Conservation (phyloP, 2,888 invertebrate genomes). For the Acanthopleura granulata region DNA sequence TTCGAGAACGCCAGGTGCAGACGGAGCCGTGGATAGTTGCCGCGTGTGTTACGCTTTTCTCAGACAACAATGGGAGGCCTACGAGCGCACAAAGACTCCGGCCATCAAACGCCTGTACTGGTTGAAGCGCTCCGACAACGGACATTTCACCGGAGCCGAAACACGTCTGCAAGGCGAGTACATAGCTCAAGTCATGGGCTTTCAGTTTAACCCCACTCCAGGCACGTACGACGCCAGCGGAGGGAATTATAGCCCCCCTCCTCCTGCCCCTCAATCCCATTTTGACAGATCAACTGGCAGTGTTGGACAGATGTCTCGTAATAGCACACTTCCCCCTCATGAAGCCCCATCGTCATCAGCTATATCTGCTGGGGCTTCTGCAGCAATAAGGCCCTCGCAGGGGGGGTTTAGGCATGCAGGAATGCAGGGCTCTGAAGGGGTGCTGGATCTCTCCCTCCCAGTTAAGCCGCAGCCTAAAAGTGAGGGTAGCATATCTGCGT, state of each 20-base stretch:
- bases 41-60: conserved; percentile 88
- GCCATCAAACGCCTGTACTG: conserved; percentile 91
- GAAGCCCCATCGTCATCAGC: not conserved
- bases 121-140: conserved; percentile 91
- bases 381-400: conserved; percentile 32
- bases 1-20: conserved; percentile 68
- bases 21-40: conserved; percentile 79
- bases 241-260: not conserved
- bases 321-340: not conserved
- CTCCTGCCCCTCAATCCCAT: not conserved
- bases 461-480: conserved; percentile 48
- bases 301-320: conserved; percentile 3
- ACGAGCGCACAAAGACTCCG: conserved; percentile 87
- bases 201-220: conserved; percentile 57
- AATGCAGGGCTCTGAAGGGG: conserved; percentile 36
- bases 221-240: not conserved
- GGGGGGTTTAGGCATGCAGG: conserved; percentile 18
- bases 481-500: conserved; percentile 5
- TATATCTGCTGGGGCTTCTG: not conserved
- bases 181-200: conserved; percentile 84
- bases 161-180: conserved; percentile 92
- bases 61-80: conserved; percentile 91
- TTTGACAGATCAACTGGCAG: not conserved
- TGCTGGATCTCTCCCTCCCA: conserved; percentile 53
- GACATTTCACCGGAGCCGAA: conserved; percentile 78